These are phyloP conservation scores for Apodemia duryi DNA, from an alignment of 2,888 invertebrate genomes.

Conservation along the genomic window DNA sequence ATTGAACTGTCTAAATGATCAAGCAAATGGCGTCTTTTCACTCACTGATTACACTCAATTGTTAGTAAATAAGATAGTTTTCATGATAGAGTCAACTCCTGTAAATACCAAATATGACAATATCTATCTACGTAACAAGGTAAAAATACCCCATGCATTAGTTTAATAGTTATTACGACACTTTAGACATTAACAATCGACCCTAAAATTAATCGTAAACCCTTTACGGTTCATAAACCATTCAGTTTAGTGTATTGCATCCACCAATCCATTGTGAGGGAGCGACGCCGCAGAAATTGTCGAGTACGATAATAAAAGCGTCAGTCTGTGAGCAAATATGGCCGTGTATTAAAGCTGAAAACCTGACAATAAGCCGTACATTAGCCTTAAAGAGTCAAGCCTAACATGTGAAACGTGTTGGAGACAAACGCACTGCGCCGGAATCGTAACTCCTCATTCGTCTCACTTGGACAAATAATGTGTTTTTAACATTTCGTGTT, in stretches of 20 bases:
- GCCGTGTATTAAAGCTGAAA: conserved; percentile 53
- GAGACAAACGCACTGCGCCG: conserved; percentile 66
- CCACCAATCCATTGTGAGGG: conserved; percentile 49
- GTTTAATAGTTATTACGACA: conserved; percentile 20
- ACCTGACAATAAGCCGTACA: conserved; percentile 67
- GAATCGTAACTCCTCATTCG: conserved; percentile 74
- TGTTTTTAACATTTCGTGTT: conserved; percentile 79
- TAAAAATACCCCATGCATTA: too few species aligned
- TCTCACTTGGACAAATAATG: conserved; percentile 77
- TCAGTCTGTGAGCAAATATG: conserved; percentile 57
- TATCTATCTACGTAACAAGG: too few species aligned
- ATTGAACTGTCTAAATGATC: too few species aligned
- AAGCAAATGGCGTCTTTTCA: too few species aligned
- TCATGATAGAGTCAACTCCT: too few species aligned
- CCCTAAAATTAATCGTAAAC: conserved; percentile 46
- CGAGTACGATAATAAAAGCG: conserved; percentile 59
- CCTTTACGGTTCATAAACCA: conserved; percentile 59
- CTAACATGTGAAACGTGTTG: conserved; percentile 66
- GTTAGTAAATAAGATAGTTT: too few species aligned
- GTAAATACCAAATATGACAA: too few species aligned
- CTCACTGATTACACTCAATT: too few species aligned
- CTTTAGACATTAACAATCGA: conserved; percentile 39
- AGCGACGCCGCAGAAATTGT: conserved; percentile 27
- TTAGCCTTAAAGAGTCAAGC: conserved; percentile 61
- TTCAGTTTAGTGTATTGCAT: conserved; percentile 41